These are phyloP conservation scores for Limenitis camilla DNA, from an alignment of 2,888 invertebrate genomes.

Conservation along the genomic window DNA sequence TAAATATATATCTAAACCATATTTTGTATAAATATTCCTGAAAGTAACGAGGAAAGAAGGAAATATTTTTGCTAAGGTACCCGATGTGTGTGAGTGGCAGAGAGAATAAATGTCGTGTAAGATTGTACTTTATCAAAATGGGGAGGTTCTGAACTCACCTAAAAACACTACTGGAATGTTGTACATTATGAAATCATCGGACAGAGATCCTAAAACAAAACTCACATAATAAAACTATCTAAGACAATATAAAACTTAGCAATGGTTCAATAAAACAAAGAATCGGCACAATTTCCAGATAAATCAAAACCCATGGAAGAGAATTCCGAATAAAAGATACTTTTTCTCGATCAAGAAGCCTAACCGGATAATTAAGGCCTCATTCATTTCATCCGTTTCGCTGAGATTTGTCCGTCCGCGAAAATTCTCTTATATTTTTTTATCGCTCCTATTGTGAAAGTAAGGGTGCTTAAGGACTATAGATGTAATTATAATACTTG, in stretches of 20 bases:
- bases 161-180: no score
- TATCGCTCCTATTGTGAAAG: constrained; percentile 8
- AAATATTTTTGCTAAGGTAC: no score
- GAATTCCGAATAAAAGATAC: constrained; percentile 21
- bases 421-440: constrained; percentile 21
- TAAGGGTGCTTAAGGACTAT: constrained; percentile 12
- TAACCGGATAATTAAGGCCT: constrained; percentile 65
- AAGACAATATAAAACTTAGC: not conserved
- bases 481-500: constrained; percentile 16
- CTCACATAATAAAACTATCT: no score
- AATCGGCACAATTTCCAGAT: constrained; percentile 10
- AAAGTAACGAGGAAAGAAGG: no score
- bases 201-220: no score
- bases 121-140: no score
- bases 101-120: no score
- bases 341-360: constrained; percentile 32
- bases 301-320: constrained; percentile 19
- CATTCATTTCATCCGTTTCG: constrained; percentile 51
- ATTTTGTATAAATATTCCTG: no score
- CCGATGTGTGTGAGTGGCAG: no score
- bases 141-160: no score
- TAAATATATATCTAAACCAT: no score
- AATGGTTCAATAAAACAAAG: constrained; percentile 3
- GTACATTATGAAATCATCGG: no score
- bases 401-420: constrained; percentile 25